Percentiles rank a stretch among this genome's conserved stretches.
Conservation (phyloP, 1,140 invertebrate species). For the Eumaeus atala region DNA sequence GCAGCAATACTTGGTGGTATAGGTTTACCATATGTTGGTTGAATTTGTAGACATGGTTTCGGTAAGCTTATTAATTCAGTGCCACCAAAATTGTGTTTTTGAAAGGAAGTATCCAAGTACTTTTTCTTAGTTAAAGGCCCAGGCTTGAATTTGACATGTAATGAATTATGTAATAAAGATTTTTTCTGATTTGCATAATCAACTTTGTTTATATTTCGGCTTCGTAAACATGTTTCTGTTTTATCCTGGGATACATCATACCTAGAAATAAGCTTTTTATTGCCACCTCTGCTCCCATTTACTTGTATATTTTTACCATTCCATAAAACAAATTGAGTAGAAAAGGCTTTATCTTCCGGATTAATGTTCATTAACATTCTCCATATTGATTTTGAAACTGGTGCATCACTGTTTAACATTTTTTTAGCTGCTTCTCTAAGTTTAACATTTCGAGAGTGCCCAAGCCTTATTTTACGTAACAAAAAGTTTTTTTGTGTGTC, state of each 20-base stretch:
- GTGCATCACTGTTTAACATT: constrained; percentile 38
- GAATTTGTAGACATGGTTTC: constrained; percentile 42
- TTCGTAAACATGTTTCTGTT: constrained; percentile 21
- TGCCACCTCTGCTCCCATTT: constrained; percentile 57
- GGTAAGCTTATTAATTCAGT: constrained; percentile 46
- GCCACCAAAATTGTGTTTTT: constrained; percentile 52
- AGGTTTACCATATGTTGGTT: constrained; percentile 38
- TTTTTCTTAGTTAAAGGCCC: constrained; percentile 54
- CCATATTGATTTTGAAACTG: constrained; percentile 50
- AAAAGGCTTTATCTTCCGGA: constrained; percentile 36
- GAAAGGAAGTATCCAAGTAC: constrained; percentile 51
- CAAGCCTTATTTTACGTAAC: constrained; percentile 50
- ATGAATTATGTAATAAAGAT: constrained; percentile 43
- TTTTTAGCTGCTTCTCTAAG: constrained; percentile 45
- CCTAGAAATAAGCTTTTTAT: constrained; percentile 45
- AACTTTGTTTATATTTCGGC: constrained; percentile 16
- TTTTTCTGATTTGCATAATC: constrained; percentile 28
- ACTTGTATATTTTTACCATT: constrained; percentile 51
- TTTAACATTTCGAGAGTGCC: constrained; percentile 40
- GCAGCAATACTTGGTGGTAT: constrained; percentile 40
- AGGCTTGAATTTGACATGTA: constrained; percentile 57
- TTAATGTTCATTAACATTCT: constrained; percentile 63
- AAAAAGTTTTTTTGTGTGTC: constrained; percentile 50
- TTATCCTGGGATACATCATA: constrained; percentile 37
- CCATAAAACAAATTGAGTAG: constrained; percentile 50